Base-by-base conservation (phyloP, 2,113 vertebrate genomes). In the Serinus canaria region DNA sequence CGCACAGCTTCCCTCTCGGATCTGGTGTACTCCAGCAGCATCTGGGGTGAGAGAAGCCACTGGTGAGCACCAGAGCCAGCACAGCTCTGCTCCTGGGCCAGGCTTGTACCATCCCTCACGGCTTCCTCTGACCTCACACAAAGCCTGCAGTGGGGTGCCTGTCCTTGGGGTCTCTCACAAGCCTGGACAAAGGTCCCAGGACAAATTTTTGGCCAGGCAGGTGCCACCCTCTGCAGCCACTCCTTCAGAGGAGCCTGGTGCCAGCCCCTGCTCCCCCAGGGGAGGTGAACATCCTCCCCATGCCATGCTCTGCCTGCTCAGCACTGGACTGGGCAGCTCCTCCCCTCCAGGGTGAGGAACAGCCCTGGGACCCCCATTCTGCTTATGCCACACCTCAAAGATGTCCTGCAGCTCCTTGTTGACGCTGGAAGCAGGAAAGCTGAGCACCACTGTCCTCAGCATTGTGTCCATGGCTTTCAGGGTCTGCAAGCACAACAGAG, bases 1-100 rank as follows among this genome's bases (percentile, higher is more conserved):
- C 11, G 18, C 59, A 88, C 86, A 37, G 25, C 31, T 64, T 27
- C 25, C 27, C 41, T 80, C 67, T 50, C 10, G 0, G 5, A 33
- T 15, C 10, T 50, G 43, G 50, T 58, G 37, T 73, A 88, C 6
- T 58, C 50, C 59, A 88, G 86, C 86, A 88, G 68, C 8, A 66
- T 1, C 86, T 88, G 59, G 67, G 43, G 2, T 0, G 1, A 44
- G 59, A 66, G 35, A 27, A 44, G 18, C 31, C 5, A 1, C 41
- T 55, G 30, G 27, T 66, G 76, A 58, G 37, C 43, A 15, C 27
- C 12, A 41, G 35, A 56, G 17, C 58, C 43, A 22, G 31, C 22
- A 31, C 50, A 63, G 24, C 58, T 72, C 49, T 47, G 23, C 50
- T 35, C 58, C 49, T 35, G 43, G 35, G 58, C 43, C 35, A 49